Conservation (phyloP, 2,113 vertebrate species). For the Uria aalge region DNA sequence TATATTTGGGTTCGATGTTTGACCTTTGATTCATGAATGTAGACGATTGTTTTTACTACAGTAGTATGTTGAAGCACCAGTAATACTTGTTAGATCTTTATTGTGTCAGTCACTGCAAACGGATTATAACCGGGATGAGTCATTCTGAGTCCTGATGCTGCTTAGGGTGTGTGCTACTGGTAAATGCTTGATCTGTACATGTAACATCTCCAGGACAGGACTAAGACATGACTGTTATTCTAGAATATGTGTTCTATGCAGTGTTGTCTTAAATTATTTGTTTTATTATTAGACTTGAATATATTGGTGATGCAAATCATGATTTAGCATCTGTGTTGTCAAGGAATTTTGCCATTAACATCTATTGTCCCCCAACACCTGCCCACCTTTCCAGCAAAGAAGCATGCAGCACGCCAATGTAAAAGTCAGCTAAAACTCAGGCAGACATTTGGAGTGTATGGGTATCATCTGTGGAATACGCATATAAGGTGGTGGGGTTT, state of each 20-base stretch:
- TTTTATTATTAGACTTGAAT: neutral
- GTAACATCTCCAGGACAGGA: neutral
- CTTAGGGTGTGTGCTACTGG: neutral
- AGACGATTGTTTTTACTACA: neutral
- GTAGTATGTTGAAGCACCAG: neutral
- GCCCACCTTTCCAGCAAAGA: neutral
- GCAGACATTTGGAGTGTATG: neutral
- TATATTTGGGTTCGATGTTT: neutral
- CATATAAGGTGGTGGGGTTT: neutral
- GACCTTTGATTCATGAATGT: neutral
- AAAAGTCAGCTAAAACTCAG: neutral
- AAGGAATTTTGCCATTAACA: neutral
- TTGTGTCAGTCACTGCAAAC: neutral
- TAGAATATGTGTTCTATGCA: neutral
- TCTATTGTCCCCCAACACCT: neutral
- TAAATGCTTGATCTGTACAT: neutral
- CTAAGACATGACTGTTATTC: neutral
- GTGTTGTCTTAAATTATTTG: neutral
- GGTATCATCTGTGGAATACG: fast-evolving
- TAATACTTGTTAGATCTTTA: neutral
- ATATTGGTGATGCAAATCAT: neutral
- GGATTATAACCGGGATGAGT: neutral
- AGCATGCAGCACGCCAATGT: neutral
- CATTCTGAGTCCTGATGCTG: neutral
- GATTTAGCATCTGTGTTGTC: neutral